A percentile compares a stretch with the other conserved stretches of the same genome.
phyloP scores from a whole-genome alignment of 2,797 vertebrate species.

The Rhodeus uyekii region DNA sequence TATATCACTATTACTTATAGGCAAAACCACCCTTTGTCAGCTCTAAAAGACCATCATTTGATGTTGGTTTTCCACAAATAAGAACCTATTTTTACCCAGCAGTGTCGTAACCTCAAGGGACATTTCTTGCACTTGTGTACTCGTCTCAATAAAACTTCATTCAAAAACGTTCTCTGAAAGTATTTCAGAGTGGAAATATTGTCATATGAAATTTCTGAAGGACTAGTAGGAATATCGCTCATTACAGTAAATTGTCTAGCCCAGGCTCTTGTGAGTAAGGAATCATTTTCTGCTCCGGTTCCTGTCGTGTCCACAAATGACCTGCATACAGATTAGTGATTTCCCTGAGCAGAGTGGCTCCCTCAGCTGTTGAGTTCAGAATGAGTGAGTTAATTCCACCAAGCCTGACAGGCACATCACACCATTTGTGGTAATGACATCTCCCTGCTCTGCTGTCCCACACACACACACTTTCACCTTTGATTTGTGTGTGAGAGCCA shows the following conservation, averaged over 20 bases:
- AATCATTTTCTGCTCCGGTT: conserved; percentile 60
- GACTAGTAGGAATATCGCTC: conserved; percentile 52
- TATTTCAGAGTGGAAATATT: conserved; percentile 54
- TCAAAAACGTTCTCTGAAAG: conserved; percentile 39
- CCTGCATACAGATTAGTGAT: conserved; percentile 64
- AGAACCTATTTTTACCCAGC: background rate
- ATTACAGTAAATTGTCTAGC: conserved; percentile 57
- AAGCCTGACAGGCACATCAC: conserved; percentile 45
- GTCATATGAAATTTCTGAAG: conserved; percentile 53
- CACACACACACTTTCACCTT: conserved; percentile 40
- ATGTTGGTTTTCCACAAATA: background rate
- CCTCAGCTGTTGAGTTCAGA: conserved; percentile 50
- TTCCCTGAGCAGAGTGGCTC: conserved; percentile 38
- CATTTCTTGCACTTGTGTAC: conserved; percentile 13
- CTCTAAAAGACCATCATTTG: background rate
- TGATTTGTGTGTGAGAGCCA: conserved; percentile 54
- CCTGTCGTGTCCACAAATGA: conserved; percentile 53
- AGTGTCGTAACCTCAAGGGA: background rate
- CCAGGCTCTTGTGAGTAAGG: conserved; percentile 44
- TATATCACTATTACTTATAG: background rate
- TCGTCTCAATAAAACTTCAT: conserved; percentile 26
- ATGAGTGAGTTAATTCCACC: conserved; percentile 53
- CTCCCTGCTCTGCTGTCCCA: conserved; percentile 17
- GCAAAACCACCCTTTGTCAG: background rate
- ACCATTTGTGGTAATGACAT: conserved; percentile 36